Evolutionary conservation across 1,140 invertebrate genomes (phyloP), one percentile per base, ranked within the genome.

Genomic region (Dendrolimus kikuchii): DNA sequence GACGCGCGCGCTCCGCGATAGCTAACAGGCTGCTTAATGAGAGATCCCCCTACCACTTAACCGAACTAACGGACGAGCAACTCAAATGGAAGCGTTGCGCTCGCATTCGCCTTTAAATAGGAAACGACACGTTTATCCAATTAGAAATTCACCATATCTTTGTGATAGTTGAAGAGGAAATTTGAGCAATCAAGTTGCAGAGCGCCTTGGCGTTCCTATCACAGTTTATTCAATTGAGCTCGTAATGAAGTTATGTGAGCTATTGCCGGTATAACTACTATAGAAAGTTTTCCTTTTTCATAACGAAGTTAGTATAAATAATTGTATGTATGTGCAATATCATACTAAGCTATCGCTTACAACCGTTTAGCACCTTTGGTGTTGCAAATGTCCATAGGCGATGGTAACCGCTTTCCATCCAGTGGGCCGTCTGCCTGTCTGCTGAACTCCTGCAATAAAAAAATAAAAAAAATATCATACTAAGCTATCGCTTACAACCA

Each of bases 71-170:
- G 23, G 23, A 23, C 23, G 23, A 23, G 23, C 23, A 2, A 44
- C 55, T 68, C 62, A 72, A 73, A 60, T 83, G 80, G 81, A 64
- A 71, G 68, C 68, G 69, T 66, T 68, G 72, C 70, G 68, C 64
- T 60, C 68, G 74, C 68, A 75, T 77, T 79, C 75, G 81, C 73
- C 77, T 84, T 79, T 86, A 86, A 86, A 84, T 84, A 86, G 83
- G 83, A 86, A 86, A 79, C 83, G 83, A 86, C 83, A 86, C 83
- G 81, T 81, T 86, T 86, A 86, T 86, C 80, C 82, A 86, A 86
- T 86, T 86, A 86, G 83, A 86, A 86, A 86, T 86, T 86, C 83
- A 86, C 83, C 83, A 84, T 86, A 86, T 86, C 83, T 86, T 82
- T 83, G 83, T 86, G 81, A 84, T 81, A 85, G 81, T 81, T 81